These are phyloP conservation scores for Mamestra configurata DNA, from an alignment of 1,140 invertebrate species.

Conservation along the genomic window DNA sequence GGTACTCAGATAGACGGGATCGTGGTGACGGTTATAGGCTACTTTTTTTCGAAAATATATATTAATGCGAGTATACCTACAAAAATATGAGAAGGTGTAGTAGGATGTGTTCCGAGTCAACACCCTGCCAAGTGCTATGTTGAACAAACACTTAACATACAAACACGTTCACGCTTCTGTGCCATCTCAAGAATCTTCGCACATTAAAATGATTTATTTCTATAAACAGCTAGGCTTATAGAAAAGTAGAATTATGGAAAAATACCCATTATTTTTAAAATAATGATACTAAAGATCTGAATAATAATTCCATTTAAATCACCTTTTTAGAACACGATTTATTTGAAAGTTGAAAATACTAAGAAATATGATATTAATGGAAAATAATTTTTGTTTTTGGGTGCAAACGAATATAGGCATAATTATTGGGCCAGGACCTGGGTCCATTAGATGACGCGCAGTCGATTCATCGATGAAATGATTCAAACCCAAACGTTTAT, in stretches of 20 bases:
- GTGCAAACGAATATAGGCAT: too few species aligned
- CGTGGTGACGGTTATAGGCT: too few species aligned
- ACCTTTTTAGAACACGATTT: constrained; percentile 8
- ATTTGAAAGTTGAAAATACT: not conserved
- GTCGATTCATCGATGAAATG: too few species aligned
- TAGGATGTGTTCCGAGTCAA: constrained; percentile 55
- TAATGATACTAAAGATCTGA: not conserved
- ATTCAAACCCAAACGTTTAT: too few species aligned
- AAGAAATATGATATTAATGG: not conserved
- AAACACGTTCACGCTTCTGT: constrained; percentile 54
- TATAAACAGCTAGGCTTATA: constrained; percentile 24
- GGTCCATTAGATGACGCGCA: too few species aligned
- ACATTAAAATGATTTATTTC: constrained; percentile 25
- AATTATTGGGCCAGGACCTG: too few species aligned
- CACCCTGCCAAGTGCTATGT: constrained; percentile 59
- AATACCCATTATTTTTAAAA: not conserved
- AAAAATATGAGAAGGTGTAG: constrained; percentile 25
- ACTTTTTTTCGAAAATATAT: too few species aligned
- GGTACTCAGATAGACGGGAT: too few species aligned
- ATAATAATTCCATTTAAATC: constrained; percentile 28
- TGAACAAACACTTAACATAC: constrained; percentile 60
- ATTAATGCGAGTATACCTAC: not conserved
- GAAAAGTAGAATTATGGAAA: constrained; percentile 14
- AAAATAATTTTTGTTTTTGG: too few species aligned
- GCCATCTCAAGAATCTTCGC: not conserved